Conservation (phyloP, 2,113 vertebrate genomes). For the Oreotrochilus melanogaster region DNA sequence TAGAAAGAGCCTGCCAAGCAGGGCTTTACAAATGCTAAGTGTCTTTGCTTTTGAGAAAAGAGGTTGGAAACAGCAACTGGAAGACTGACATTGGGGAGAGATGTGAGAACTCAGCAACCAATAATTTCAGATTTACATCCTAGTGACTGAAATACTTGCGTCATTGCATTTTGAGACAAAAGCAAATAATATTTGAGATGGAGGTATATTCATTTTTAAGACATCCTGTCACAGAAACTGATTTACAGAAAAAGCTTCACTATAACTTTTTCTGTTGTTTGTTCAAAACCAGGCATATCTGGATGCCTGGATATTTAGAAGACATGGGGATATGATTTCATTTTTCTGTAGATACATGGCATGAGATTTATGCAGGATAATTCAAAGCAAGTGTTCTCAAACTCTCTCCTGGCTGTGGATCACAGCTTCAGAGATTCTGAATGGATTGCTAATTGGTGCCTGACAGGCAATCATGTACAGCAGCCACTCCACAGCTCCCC, state of each 20-base stretch:
- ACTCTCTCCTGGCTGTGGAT: conserved; percentile 45
- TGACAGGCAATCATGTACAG: conserved; percentile 45
- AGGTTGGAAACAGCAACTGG: background rate
- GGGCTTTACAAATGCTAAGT: conserved; percentile 30
- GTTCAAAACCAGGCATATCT: conserved; percentile 20
- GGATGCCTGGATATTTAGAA: conserved; percentile 13
- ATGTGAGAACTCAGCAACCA: background rate
- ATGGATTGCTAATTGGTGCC: conserved; percentile 65
- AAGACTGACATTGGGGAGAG: background rate
- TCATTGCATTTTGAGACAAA: conserved; percentile 1
- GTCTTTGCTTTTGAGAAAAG: conserved; percentile 9
- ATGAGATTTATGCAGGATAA: conserved; percentile 36
- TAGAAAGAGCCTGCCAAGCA: background rate
- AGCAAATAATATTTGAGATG: background rate
- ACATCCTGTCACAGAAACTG: conserved; percentile 1
- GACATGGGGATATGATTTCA: conserved; percentile 2
- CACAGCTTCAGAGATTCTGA: conserved; percentile 52
- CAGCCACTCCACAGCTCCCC: conserved; percentile 41
- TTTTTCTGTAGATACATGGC: conserved; percentile 3
- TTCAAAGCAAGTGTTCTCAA: conserved; percentile 60
- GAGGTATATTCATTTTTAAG: conserved; percentile 35
- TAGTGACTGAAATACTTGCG: background rate
- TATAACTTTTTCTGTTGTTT: background rate
- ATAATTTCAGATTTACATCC: background rate
- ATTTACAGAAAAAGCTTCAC: background rate